These are phyloP conservation scores for Sinopyrophorus schimmeli DNA, from an alignment of 2,888 invertebrate species.

Conservation along the genomic window DNA sequence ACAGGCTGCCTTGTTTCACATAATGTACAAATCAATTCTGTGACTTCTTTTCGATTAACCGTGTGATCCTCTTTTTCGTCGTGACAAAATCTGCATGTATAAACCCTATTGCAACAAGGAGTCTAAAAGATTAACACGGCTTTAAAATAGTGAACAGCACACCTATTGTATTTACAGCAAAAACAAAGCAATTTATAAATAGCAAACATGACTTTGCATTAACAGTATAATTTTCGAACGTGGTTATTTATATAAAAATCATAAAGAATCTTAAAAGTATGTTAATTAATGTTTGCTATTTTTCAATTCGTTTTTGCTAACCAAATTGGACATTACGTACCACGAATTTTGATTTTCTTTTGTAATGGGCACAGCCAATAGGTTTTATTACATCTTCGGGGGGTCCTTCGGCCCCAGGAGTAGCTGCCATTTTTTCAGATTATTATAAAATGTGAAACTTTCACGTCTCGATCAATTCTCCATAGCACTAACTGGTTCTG, in stretches of 20 bases:
- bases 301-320: not conserved
- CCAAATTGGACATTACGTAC: constrained; percentile 61
- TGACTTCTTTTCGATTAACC: constrained; percentile 80
- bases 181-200: constrained; percentile 20
- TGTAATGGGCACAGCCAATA: constrained; percentile 81
- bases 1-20: constrained; percentile 82
- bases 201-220: constrained; percentile 19
- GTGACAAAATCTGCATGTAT: constrained; percentile 88
- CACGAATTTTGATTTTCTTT: constrained; percentile 83
- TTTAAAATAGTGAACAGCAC: too few species aligned
- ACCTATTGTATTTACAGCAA: constrained; percentile 1
- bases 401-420: constrained; percentile 50
- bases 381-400: constrained; percentile 57
- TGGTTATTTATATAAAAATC: constrained; percentile 9
- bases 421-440: constrained; percentile 40
- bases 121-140: constrained; percentile 63
- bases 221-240: too few species aligned
- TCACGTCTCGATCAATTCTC: constrained; percentile 23
- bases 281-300: constrained; percentile 6
- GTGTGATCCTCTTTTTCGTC: constrained; percentile 85
- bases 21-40: constrained; percentile 79
- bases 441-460: constrained; percentile 21
- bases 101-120: constrained; percentile 86
- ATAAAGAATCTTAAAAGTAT: constrained; percentile 12
- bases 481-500: constrained; percentile 5